phyloP scores from a whole-genome alignment of 2,888 invertebrate genomes.

The Sympetrum striolatum region DNA sequence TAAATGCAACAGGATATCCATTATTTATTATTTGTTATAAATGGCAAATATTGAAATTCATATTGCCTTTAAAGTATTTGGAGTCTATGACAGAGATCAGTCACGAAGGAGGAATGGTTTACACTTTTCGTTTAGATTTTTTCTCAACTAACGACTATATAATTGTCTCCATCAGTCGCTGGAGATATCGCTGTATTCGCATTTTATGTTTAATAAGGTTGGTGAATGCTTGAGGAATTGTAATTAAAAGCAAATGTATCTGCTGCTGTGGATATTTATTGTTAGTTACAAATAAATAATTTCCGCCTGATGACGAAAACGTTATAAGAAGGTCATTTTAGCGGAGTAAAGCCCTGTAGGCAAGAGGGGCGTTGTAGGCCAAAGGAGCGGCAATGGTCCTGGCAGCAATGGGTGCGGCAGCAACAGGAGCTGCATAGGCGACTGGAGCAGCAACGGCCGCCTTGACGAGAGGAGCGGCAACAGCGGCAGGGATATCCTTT shows the following conservation, averaged over 20 bases:
- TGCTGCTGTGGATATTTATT: neutral
- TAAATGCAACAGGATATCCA: too few relatives aligned
- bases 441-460: slow-evolving; percentile 53
- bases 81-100: too few relatives aligned
- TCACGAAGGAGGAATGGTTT: too few relatives aligned
- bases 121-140: too few relatives aligned
- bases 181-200: too few relatives aligned
- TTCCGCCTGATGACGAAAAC: neutral
- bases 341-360: slow-evolving; percentile 48
- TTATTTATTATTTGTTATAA: too few relatives aligned
- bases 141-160: too few relatives aligned
- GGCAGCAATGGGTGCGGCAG: slow-evolving; percentile 46
- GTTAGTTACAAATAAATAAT: neutral
- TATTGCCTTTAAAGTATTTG: too few relatives aligned
- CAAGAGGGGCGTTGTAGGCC: slow-evolving; percentile 49
- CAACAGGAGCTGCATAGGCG: slow-evolving; percentile 36
- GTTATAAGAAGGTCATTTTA: neutral
- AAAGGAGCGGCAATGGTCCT: slow-evolving; percentile 44
- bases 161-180: too few relatives aligned
- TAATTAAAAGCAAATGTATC: neutral
- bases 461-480: slow-evolving; percentile 50
- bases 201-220: too few relatives aligned
- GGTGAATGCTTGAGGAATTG: too few relatives aligned
- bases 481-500: slow-evolving; percentile 50
- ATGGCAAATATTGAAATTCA: too few relatives aligned